Conservation (phyloP, 2,888 invertebrate species). For the Cantharis flavilabris region DNA sequence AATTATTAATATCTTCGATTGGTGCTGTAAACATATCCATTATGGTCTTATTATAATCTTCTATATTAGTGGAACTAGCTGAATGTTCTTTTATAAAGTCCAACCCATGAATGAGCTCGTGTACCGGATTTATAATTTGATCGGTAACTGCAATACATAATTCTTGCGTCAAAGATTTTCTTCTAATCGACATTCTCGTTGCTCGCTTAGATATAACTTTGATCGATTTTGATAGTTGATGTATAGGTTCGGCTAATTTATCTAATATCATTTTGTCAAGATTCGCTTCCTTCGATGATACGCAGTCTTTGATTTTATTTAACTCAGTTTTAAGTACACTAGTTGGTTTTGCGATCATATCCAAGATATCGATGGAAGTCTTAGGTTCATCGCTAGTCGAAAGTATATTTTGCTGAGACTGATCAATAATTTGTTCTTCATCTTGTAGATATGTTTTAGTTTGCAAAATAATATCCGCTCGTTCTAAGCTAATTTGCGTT, state of each 20-base stretch:
- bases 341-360: conserved; percentile 53
- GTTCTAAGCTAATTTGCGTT: conserved; percentile 60
- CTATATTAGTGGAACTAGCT: conserved; percentile 39
- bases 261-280: conserved; percentile 43
- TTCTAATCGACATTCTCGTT: conserved; percentile 43
- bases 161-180: conserved; percentile 50
- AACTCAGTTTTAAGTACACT: conserved; percentile 56
- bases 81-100: conserved; percentile 55
- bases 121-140: conserved; percentile 65
- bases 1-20: conserved; percentile 47
- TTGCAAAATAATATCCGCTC: conserved; percentile 44
- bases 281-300: conserved; percentile 26
- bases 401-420: neutral
- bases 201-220: conserved; percentile 47
- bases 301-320: conserved; percentile 41
- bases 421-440: conserved; percentile 14
- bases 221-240: conserved; percentile 46
- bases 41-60: conserved; percentile 38
- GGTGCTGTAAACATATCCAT: conserved; percentile 47
- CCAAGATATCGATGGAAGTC: conserved; percentile 43
- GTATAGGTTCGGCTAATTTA: conserved; percentile 45
- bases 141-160: conserved; percentile 64
- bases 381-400: conserved; percentile 29
- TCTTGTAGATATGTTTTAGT: neutral
- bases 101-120: conserved; percentile 65